phyloP scores from a whole-genome alignment of 2,113 vertebrate species.

The Phylloscopus whistleri region DNA sequence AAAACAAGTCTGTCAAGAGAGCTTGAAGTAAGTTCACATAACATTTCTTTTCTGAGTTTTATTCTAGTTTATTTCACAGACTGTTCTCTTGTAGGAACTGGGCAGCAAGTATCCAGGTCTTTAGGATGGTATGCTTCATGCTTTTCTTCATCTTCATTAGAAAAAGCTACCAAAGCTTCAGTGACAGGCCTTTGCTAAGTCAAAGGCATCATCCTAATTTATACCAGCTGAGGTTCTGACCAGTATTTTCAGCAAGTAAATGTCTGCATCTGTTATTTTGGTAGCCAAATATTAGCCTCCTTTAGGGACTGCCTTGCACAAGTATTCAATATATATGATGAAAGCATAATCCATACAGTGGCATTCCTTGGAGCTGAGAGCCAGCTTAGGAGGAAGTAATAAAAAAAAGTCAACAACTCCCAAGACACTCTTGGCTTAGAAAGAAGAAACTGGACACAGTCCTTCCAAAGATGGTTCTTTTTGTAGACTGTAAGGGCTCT shows the following conservation, averaged over 20 bases:
- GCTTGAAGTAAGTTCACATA: background rate
- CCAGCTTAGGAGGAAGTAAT: background rate
- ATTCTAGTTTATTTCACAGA: background rate
- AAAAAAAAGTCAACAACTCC: background rate
- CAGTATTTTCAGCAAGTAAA: background rate
- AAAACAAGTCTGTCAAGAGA: background rate
- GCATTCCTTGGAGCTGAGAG: background rate
- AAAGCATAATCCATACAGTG: background rate
- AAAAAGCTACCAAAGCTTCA: background rate
- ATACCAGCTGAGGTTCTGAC: background rate
- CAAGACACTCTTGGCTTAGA: background rate
- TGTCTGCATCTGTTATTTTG: background rate
- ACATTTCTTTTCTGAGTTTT: background rate
- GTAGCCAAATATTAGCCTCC: background rate
- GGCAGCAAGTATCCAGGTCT: background rate
- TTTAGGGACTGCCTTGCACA: background rate
- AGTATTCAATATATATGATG: background rate
- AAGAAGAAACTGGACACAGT: background rate
- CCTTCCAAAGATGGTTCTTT: background rate
- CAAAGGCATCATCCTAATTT: background rate
- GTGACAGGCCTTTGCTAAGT: background rate
- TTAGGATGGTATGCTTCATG: background rate
- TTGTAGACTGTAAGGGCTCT: accelerated
- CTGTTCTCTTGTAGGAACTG: background rate
- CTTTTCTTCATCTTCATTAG: background rate